Evolutionary conservation across 2,113 vertebrate genomes (phyloP).

Genomic region (Coptodon rendalli): DNA sequence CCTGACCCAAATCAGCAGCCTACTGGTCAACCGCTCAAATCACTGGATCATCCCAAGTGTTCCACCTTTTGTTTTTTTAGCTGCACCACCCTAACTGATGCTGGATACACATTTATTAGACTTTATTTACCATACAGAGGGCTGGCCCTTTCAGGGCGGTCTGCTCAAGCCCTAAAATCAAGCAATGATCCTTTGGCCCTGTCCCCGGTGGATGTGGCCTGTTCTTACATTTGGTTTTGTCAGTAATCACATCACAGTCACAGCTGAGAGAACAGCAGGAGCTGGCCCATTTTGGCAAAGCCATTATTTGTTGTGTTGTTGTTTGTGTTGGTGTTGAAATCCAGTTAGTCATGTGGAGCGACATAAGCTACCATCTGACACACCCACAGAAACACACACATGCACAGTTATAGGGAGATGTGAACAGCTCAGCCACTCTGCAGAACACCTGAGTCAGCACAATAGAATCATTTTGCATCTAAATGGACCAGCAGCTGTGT

Average conservation of each 20-base stretch:
- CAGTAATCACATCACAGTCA: neutral
- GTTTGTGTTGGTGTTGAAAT: constrained; percentile 2
- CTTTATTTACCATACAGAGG: neutral
- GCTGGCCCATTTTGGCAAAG: neutral
- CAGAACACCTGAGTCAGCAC: constrained; percentile 9
- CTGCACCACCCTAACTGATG: neutral
- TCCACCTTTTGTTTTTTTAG: neutral
- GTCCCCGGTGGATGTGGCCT: neutral
- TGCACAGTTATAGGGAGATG: neutral
- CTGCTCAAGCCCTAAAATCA: neutral
- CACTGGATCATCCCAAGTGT: no score
- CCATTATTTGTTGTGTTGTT: constrained; percentile 17
- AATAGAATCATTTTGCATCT: constrained; percentile 1
- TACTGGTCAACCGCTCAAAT: neutral
- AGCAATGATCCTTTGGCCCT: neutral
- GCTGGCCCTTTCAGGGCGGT: neutral
- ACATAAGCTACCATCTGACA: constrained; percentile 6
- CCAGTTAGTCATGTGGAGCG: neutral
- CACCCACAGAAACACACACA: neutral
- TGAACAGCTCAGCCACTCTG: neutral
- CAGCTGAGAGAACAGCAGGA: constrained; percentile 7
- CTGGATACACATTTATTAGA: neutral
- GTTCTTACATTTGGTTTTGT: neutral
- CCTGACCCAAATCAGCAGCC: neutral
- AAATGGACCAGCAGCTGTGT: neutral